Base-by-base conservation (phyloP, 2,113 vertebrate species). In the Eolophus roseicapilla region DNA sequence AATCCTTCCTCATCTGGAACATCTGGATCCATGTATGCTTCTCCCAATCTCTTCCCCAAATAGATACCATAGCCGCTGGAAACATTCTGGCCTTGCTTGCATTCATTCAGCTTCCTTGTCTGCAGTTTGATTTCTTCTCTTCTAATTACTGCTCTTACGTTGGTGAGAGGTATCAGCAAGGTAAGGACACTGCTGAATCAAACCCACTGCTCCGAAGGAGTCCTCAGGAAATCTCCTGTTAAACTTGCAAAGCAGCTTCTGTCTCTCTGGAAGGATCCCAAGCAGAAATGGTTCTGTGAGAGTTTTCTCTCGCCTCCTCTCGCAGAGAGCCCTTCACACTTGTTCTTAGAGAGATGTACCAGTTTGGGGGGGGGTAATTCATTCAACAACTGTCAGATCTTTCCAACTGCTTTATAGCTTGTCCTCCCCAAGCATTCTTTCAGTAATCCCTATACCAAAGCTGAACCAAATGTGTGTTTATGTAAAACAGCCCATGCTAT, bases 401-500 rank as follows among this genome's bases (percentile, higher is more conserved):
- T 63, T 78, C 80, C 88, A 92, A 88, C 57, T 83, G 96, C 91
- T 95, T 82, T 67, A 70, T 35, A 85, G 63, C 81, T 78, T 82
- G 90, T 89, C 82, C 78, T 96, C 86, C 77, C 52, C 8, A 6
- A 90, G 65, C 87, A 95, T 91, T 86, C 92, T 83, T 95, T 92
- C 74, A 75, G 95, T 95, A 92, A 89, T 92, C 87, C 94, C 90
- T 94, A 41, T 77, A 88, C 78, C 88, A 91, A 96, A 96, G 93
- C 91, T 65, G 81, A 88, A 91, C 89, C 91, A 95, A 97, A 94
- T 94, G 85, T 78, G 92, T 94, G 88, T 93, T 96, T 96, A 93
- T 93, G 86, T 93, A 96, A 95, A 97, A 86, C 95, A 97, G 92
- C 52, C 96, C 91, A 47, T 91, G 87, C 93, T 97, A 90, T 93